Percentiles rank a stretch among this genome's conserved stretches.
Conservation (phyloP, 2,797 vertebrate species). For the Ibycter americanus region DNA sequence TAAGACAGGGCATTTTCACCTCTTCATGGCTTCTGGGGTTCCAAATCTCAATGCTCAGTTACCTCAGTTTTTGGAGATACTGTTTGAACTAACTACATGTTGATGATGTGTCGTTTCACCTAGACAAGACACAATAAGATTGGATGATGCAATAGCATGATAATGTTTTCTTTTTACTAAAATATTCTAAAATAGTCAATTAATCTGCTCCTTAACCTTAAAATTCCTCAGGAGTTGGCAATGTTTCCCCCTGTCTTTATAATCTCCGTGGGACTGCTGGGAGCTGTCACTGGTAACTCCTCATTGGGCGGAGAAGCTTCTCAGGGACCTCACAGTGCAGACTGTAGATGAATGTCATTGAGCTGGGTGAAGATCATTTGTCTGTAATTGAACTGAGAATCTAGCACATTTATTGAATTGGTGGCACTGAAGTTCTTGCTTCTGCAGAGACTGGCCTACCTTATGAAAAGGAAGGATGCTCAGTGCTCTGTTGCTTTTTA, state of each 20-base stretch:
- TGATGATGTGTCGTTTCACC: neutral
- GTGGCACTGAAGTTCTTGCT: neutral
- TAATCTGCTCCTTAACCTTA: neutral
- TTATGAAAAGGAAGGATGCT: neutral
- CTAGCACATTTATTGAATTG: neutral
- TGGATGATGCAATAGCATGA: neutral
- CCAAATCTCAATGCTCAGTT: neutral
- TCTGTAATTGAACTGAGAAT: neutral
- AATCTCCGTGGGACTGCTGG: neutral
- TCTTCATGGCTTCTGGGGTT: neutral
- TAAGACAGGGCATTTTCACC: neutral
- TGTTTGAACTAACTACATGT: neutral
- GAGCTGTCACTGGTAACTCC: neutral
- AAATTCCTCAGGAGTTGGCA: neutral
- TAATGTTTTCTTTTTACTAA: neutral
- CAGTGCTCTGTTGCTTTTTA: neutral
- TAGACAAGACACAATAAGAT: neutral
- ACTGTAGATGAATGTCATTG: accelerated
- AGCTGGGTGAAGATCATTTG: neutral
- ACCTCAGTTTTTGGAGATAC: neutral
- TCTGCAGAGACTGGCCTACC: neutral
- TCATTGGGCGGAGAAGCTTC: neutral
- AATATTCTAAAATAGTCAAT: neutral
- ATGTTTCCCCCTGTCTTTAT: neutral
- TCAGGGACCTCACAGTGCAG: neutral